phyloP scores from a whole-genome alignment of 2,797 vertebrate species.

The Carcharodon carcharias region DNA sequence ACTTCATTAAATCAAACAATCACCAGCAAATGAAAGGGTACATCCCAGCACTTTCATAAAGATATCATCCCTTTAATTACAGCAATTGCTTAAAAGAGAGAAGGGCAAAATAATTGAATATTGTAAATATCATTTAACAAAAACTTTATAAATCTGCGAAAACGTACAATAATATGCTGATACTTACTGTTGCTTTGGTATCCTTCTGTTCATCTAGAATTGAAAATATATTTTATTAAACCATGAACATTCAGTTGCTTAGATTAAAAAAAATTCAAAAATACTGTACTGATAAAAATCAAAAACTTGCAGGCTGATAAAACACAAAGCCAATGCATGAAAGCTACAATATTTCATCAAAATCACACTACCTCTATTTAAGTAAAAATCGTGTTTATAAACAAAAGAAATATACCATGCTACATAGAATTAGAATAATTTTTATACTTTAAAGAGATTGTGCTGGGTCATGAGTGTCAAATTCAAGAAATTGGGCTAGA shows the following conservation, averaged over 20 bases:
- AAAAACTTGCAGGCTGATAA: not conserved
- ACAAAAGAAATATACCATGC: not conserved
- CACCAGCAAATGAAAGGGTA: not conserved
- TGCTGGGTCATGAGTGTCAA: not conserved
- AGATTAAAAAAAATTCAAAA: not conserved
- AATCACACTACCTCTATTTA: not conserved
- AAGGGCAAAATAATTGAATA: not conserved
- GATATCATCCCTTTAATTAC: not conserved
- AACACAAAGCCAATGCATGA: not conserved
- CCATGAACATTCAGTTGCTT: not conserved
- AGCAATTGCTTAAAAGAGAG: too few species aligned
- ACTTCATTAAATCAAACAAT: not conserved
- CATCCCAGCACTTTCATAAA: not conserved
- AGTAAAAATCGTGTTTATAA: not conserved
- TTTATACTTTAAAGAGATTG: not conserved
- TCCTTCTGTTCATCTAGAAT: conserved; percentile 18
- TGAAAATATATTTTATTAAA: not conserved
- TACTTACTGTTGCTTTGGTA: conserved; percentile 2
- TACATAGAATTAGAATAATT: not conserved
- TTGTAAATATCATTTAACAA: not conserved
- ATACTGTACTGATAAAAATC: not conserved
- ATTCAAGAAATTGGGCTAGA: not conserved
- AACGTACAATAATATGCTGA: not conserved
- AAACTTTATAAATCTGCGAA: too few species aligned
- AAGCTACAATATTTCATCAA: not conserved